Evolutionary conservation across 1,140 invertebrate genomes (phyloP), one percentile per base, ranked within the genome.

Genomic region (Sarcophaga bullata): DNA sequence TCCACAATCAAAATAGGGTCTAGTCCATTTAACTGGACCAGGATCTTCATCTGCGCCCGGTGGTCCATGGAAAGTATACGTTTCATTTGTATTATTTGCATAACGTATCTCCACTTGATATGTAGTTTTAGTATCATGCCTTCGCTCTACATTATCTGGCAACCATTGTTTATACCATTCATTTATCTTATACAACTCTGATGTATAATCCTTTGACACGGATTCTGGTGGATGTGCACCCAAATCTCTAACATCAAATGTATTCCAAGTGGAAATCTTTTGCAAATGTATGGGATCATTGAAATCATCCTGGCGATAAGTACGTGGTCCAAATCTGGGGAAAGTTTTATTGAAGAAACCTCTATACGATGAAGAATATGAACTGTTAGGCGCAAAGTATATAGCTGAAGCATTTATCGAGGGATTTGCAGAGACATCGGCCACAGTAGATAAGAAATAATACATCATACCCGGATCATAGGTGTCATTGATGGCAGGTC

Each of bases 391-490:
- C 19, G 97, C 94, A 88, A 98, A 99, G 90, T 98, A 98, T 82
- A 99, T 94, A 0, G 97, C 95, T 88, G 96, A 97, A 76, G 96
- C 96, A 91, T 99, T 99, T 81, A 99, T 95, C 84, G 95, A 94
- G 0, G 95, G 94, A 92, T 98, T 98, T 0, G 97, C 93, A 0
- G 97, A 96, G 0, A 99, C 97, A 91, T 99, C 98, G 0, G 98
- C 97, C 0, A 98, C 95, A 0, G 97, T 95, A 1, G 97, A 98
- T 19, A 99, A 91, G 87, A 98, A 98, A 87, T 98, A 98, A 89
- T 99, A 99, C 96, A 99, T 98, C 94, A 99, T 97, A 81, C 98
- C 98, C 0, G 98, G 98, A 91, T 99, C 97, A 84, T 97, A 96
- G 0, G 96, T 96, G 86, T 97, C 96, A 88, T 97, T 97, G 19